Evolutionary conservation across 2,888 invertebrate species (phyloP).

Genomic region (Graphium colonna): DNA sequence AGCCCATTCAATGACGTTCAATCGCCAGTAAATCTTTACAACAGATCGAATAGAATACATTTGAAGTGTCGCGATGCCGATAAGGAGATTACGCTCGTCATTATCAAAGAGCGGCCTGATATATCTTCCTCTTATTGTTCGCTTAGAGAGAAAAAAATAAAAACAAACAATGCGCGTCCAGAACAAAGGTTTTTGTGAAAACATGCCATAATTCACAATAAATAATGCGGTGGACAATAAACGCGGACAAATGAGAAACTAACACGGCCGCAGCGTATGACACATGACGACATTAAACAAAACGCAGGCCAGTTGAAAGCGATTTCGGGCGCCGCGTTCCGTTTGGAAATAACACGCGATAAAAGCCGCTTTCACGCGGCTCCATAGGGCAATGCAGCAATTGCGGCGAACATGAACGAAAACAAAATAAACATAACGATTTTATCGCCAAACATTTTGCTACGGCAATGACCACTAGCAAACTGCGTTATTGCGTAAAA

Average conservation of each 20-base stretch:
- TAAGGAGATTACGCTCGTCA: constrained; percentile 5
- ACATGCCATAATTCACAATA: constrained; percentile 22
- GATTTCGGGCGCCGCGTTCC: constrained; percentile 5
- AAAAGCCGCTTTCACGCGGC: neutral
- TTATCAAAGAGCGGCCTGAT: constrained; percentile 3
- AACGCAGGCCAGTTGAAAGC: constrained; percentile 16
- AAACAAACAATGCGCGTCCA: constrained; percentile 16
- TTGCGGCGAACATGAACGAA: too few relatives aligned
- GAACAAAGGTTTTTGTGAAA: constrained; percentile 22
- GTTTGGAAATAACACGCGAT: neutral
- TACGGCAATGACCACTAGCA: too few relatives aligned
- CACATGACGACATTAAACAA: constrained; percentile 17
- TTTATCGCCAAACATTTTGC: too few relatives aligned
- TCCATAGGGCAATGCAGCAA: neutral
- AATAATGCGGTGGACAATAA: constrained; percentile 22
- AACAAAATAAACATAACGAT: too few relatives aligned
- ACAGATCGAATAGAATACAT: constrained; percentile 4
- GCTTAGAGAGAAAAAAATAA: constrained; percentile 9
- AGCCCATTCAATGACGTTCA: constrained; percentile 10
- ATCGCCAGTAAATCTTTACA: constrained; percentile 6
- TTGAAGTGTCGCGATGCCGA: constrained; percentile 2
- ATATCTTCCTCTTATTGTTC: constrained; percentile 19
- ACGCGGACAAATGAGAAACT: constrained; percentile 22
- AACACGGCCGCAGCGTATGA: constrained; percentile 15
- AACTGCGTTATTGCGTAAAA: neutral